A percentile compares a stretch with the other conserved stretches of the same genome.
phyloP scores from a whole-genome alignment of 1,140 invertebrate genomes.

The Sipha flava region DNA sequence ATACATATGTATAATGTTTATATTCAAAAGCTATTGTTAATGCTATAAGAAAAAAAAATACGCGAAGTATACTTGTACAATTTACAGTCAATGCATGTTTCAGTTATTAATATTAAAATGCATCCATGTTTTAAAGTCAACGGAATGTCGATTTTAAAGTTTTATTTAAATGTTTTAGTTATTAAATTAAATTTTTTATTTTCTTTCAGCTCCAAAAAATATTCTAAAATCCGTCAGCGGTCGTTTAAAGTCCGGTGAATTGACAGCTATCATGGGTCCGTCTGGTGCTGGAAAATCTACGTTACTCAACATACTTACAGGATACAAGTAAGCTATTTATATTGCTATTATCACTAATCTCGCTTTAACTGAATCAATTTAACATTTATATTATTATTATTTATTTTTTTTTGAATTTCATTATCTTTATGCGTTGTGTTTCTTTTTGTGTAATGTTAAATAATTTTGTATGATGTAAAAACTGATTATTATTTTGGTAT shows the following conservation, averaged over 20 bases:
- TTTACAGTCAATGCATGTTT: too few species aligned
- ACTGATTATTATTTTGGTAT: not conserved
- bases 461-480: not conserved
- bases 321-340: conserved; percentile 60
- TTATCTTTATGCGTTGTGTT: too few species aligned
- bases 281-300: conserved; percentile 87
- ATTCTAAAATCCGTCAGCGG: conserved; percentile 79
- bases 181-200: not conserved
- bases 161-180: too few species aligned
- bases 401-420: not conserved
- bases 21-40: too few species aligned
- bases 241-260: conserved; percentile 67
- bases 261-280: conserved; percentile 90
- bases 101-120: too few species aligned
- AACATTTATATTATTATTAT: not conserved
- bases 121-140: too few species aligned
- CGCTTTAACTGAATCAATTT: too few species aligned
- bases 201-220: conserved; percentile 59
- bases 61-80: too few species aligned
- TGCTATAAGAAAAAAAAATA: too few species aligned
- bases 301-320: conserved; percentile 75
- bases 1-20: too few species aligned
- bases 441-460: not conserved
- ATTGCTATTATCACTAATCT: too few species aligned
- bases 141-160: too few species aligned